A percentile compares a stretch with the other conserved stretches of the same genome.
Conservation (phyloP, 2,888 invertebrate species). For the Apodemia duryi region DNA sequence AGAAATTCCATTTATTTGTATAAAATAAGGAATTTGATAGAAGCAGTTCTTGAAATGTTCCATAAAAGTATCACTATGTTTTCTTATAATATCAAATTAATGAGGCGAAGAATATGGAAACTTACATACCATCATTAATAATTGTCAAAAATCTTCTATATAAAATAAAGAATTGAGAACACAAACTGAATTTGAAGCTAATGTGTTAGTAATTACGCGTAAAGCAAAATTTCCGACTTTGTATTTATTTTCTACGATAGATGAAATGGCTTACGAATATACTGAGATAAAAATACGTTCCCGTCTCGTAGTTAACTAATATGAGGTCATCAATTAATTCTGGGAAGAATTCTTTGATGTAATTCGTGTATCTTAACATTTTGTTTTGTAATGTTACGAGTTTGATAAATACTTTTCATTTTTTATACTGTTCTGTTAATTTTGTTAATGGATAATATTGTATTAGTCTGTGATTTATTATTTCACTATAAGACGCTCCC, state of each 20-base stretch:
- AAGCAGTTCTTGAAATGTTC: no score
- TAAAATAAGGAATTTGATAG: no score
- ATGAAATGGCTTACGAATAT: slow-evolving; percentile 21
- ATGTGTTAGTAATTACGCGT: slow-evolving; percentile 7
- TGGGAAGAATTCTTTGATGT: slow-evolving; percentile 49
- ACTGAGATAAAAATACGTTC: slow-evolving; percentile 24
- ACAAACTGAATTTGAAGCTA: background rate
- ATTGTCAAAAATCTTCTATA: slow-evolving; percentile 1
- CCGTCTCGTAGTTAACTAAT: slow-evolving; percentile 40
- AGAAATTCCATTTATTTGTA: background rate
- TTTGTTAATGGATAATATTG: slow-evolving; percentile 17
- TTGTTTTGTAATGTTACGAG: slow-evolving; percentile 6
- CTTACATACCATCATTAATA: background rate
- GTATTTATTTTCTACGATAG: slow-evolving; percentile 20
- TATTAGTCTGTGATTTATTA: slow-evolving; percentile 6
- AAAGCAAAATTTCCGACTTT: slow-evolving; percentile 5
- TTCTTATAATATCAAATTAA: no score
- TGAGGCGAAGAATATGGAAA: background rate
- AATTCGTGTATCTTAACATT: slow-evolving; percentile 8
- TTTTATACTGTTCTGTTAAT: slow-evolving; percentile 25
- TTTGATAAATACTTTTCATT: slow-evolving; percentile 22
- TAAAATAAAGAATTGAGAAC: background rate
- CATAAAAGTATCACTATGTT: no score
- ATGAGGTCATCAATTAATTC: slow-evolving; percentile 47
- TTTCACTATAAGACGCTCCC: background rate